A percentile compares a stretch with the other conserved stretches of the same genome.
Conservation (phyloP, 2,113 vertebrate genomes). For the Progne subis region DNA sequence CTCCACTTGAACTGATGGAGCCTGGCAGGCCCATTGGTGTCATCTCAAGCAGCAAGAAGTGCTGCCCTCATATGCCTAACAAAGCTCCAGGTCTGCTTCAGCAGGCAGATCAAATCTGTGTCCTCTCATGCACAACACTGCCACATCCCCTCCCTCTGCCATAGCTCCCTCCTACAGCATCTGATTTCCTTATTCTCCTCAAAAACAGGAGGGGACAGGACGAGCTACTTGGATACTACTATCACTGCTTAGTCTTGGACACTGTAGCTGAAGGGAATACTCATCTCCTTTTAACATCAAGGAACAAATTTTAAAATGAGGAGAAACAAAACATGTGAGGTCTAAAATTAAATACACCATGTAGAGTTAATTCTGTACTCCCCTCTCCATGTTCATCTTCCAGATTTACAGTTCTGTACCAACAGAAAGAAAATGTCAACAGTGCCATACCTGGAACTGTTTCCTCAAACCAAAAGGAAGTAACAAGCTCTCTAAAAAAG, state of each 20-base stretch:
- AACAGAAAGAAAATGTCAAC: constrained; percentile 9
- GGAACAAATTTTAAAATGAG: not conserved
- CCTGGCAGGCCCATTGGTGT: not conserved
- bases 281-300: not conserved
- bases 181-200: not conserved
- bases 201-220: not conserved
- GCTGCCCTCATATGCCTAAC: not conserved
- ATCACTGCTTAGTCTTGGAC: not conserved
- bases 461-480: not conserved
- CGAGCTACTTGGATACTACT: not conserved
- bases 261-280: not conserved
- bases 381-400: not conserved
- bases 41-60: not conserved
- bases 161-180: not conserved
- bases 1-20: not conserved
- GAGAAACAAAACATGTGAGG: not conserved
- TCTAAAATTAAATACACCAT: not conserved
- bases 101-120: not conserved
- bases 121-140: not conserved
- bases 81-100: not conserved
- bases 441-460: not conserved
- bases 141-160: not conserved
- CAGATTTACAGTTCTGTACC: not conserved
- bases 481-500: not conserved
- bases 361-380: not conserved